Conservation (phyloP, 2,888 invertebrate species). For the Trichogramma dendrolimi region DNA sequence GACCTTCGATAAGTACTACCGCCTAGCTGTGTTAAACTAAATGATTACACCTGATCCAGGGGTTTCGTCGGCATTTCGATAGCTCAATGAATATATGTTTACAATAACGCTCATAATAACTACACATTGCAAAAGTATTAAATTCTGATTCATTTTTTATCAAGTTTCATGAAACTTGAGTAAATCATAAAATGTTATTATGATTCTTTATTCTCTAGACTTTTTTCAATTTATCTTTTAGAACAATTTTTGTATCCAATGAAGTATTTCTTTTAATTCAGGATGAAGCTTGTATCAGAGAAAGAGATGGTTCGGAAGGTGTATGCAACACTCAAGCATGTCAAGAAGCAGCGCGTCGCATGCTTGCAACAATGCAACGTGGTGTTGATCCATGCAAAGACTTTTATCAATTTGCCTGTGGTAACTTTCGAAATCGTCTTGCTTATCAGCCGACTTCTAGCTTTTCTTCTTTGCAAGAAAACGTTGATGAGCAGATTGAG, state of each 20-base stretch:
- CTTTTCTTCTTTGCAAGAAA: slow-evolving; percentile 48
- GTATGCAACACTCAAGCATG: slow-evolving; percentile 47
- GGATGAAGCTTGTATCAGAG: slow-evolving; percentile 50
- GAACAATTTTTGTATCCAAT: background rate
- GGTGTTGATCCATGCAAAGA: slow-evolving; percentile 52
- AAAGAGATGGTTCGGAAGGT: slow-evolving; percentile 44
- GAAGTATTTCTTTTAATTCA: slow-evolving; percentile 31
- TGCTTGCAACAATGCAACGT: slow-evolving; percentile 48
- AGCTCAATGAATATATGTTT: no score
- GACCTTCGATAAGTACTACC: slow-evolving; percentile 13
- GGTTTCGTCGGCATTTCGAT: no score
- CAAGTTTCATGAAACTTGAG: no score
- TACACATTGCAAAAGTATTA: no score
- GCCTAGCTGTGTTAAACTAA: no score
- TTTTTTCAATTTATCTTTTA: background rate
- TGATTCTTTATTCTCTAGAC: no score
- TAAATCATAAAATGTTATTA: no score
- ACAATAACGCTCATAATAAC: no score
- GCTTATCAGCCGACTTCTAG: slow-evolving; percentile 46
- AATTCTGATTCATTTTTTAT: no score
- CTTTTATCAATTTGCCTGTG: slow-evolving; percentile 54
- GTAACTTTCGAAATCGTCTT: slow-evolving; percentile 44
- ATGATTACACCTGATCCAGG: no score
- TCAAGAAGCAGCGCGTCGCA: slow-evolving; percentile 46
- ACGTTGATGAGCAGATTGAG: slow-evolving; percentile 49